Evolutionary conservation across 2,888 invertebrate species (phyloP), one percentile per base, ranked within the genome.

Genomic region (Stenolophus ochropezus): DNA sequence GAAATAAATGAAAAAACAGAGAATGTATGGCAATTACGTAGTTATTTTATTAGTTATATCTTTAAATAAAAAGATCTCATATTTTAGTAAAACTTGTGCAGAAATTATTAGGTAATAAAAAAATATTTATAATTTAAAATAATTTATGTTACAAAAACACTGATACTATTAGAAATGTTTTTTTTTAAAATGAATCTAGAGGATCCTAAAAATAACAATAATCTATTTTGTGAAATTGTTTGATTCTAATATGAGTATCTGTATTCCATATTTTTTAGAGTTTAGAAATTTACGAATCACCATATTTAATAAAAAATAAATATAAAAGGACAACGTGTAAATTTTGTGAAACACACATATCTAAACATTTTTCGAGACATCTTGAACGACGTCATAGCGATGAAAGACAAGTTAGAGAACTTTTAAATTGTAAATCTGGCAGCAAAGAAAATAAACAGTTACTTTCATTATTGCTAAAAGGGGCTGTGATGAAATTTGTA

Each of bases 401-500:
- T 49, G 49, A 49, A 49, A 49, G 49, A 49, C 49, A 49, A 49
- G 49, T 49, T 49, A n/a, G 49, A n/a, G 49, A 49, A 49, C 49
- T 49, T 49, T 49, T 49, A 49, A 49, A 33, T 8, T 33, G 8
- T 33, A 33, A 33, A 33, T 49, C 49, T 49, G 49, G 49, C 49
- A 49, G 49, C 49, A 49, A 49, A 49, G 49, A 6, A 49, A 49
- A 49, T 11, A 49, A 49, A 49, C 49, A 49, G 49, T 49, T 49
- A 49, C 49, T 49, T 49, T 49, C 49, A 49, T 49, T 49, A 49
- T 49, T 49, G 84, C 83, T 8, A 85, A 84, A 74, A 53, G 84
- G 16, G 84, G 84, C n/a, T 82, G 83, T 33, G 83, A 84, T 74
- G 83, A 84, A 81, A 79, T 84, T 11, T 83, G 82, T 3, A 82